A percentile compares a stretch with the other conserved stretches of the same genome.
phyloP scores from a whole-genome alignment of 2,113 vertebrate species.

The Myrmecophaga tridactyla region DNA sequence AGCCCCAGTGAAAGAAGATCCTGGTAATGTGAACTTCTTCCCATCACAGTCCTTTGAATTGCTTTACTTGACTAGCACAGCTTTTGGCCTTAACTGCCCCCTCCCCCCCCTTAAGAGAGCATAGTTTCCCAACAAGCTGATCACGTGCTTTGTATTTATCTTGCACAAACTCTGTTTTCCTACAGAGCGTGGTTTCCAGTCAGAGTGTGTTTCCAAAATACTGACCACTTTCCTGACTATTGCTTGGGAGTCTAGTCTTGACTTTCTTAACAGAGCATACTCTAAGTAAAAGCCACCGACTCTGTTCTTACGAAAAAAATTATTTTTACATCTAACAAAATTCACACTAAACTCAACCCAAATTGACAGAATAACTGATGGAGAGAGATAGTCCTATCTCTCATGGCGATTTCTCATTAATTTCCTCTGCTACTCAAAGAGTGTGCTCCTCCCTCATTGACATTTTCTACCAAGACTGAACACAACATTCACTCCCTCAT shows the following conservation, averaged over 20 bases:
- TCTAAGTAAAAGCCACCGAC: background rate
- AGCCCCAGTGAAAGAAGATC: background rate
- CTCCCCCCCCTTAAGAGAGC: background rate
- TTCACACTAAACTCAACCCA: background rate
- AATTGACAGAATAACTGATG: background rate
- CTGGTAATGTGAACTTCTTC: background rate
- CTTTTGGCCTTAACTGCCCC: background rate
- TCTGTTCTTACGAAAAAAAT: background rate
- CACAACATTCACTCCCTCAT: background rate
- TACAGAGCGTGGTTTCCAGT: too few relatives aligned
- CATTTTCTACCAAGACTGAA: background rate
- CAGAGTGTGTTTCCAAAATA: background rate
- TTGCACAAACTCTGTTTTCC: background rate
- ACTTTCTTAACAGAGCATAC: background rate
- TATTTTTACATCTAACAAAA: background rate
- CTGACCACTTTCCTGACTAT: background rate
- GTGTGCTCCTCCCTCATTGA: background rate
- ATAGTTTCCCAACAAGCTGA: background rate
- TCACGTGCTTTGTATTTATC: constrained; percentile 20
- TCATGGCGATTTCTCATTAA: background rate
- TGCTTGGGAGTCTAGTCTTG: background rate
- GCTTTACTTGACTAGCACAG: background rate
- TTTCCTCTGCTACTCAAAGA: background rate
- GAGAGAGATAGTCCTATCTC: background rate
- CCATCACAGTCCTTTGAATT: background rate